Base-by-base conservation (phyloP, 2,113 vertebrate species). In the Sinocyclocheilus anophthalmus region DNA sequence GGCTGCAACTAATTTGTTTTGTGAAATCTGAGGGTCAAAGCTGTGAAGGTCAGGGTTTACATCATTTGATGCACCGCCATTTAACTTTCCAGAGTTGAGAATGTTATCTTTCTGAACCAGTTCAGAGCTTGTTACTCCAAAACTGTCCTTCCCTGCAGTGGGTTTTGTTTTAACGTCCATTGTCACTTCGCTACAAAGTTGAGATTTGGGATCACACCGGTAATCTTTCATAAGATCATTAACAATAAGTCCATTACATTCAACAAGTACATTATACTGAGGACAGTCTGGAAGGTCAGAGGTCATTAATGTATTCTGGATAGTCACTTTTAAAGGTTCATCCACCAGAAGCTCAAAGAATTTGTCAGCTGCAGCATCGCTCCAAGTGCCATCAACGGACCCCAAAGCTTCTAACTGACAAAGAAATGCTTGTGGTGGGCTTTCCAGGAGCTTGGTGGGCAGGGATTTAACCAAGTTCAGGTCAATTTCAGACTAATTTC, bases 371-470 rank as follows among this genome's bases (percentile, higher is more conserved):
- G 94, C 96, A 48, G 92, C 91, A 59, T 88, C 90, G 84, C 93
- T 88, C 95, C 96, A 99, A 4, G 61, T 89, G 11, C 96, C 96
- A 12, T 88, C 89, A 7, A 93, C 92, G 12, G 89, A 5, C 39
- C 79, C 91, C 88, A 97, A 98, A n/a, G 94, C 96, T 33, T 94
- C 94, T 5, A 98, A 94, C 81, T 94, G 94, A 81, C 97, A 99
- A 5, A 95, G 89, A 89, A 99, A 98, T 0, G 96, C 96, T 89
- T 96, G 97, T 77, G 93, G 93, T 26, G 95, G 94, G 30, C 92
- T 81, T 22, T 87, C 18, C n/a, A 95, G 45, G 16, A 98, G 91
- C 2, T 92, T 88, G 24, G 76, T 1, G 0, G 96, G 94, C 3
- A 98, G 91, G 57, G 88, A 89, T 78, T 88, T 94, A 59, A 97